These are phyloP conservation scores for human (Homo sapiens) DNA, from an alignment of 2,113 vertebrate species.

Conservation along the genomic window GRCh38 chr12:129306501-129307000, in stretches of 20 bases:
- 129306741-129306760: not conserved
- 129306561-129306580: not conserved
- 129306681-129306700: not conserved
- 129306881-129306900: accelerated
- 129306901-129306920: accelerated
- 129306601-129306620: accelerated
- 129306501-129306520: not conserved
- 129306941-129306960: accelerated
- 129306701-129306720: not conserved
- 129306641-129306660: not conserved
- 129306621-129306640: not conserved
- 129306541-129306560: no score
- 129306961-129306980: accelerated
- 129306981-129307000: not conserved
- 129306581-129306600: not conserved
- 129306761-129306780: not conserved
- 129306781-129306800: not conserved
- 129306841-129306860: accelerated
- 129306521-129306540: accelerated
- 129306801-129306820: accelerated
- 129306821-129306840: accelerated
- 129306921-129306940: accelerated
- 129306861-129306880: accelerated
- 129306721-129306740: not conserved
- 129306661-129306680: no score